phyloP scores from a whole-genome alignment of 1,140 invertebrate species.

The Pinna nobilis region DNA sequence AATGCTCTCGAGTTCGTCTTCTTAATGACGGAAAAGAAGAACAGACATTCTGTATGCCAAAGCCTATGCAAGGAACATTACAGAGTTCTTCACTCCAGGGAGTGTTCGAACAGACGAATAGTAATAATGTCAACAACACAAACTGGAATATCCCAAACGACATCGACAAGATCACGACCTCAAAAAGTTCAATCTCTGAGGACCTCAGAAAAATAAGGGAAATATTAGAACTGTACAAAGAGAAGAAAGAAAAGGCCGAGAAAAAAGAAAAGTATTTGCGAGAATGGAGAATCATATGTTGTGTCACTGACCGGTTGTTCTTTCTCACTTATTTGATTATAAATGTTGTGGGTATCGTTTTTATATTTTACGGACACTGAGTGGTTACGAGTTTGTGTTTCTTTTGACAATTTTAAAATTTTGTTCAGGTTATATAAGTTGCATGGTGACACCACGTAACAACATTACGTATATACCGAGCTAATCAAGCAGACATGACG shows the following conservation, averaged over 20 bases:
- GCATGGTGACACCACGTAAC: too few relatives aligned
- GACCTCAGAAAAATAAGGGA: slow-evolving; percentile 58
- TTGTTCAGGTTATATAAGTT: too few relatives aligned
- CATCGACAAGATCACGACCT: slow-evolving; percentile 19
- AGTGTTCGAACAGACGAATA: slow-evolving; percentile 8
- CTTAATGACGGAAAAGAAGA: slow-evolving; percentile 58
- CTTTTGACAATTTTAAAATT: too few relatives aligned
- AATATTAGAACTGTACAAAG: slow-evolving; percentile 48
- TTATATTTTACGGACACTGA: slow-evolving; percentile 64
- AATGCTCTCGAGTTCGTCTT: slow-evolving; percentile 50
- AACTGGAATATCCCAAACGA: slow-evolving; percentile 22
- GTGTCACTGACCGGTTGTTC: slow-evolving; percentile 71
- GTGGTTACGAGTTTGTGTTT: not conserved
- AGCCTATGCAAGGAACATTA: slow-evolving; percentile 6
- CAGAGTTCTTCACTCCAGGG: slow-evolving; percentile 5
- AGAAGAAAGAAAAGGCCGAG: slow-evolving; percentile 43
- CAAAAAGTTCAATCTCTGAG: slow-evolving; percentile 27
- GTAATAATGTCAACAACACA: not conserved
- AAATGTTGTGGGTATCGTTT: slow-evolving; percentile 64
- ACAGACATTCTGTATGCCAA: not conserved
- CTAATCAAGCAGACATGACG: too few relatives aligned
- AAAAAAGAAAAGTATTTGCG: slow-evolving; percentile 45
- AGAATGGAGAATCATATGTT: slow-evolving; percentile 71
- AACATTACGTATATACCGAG: too few relatives aligned
- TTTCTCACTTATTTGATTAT: slow-evolving; percentile 70